Evolutionary conservation across 2,797 vertebrate species (phyloP).

Genomic region (Sebastiscus albofasciatus): DNA sequence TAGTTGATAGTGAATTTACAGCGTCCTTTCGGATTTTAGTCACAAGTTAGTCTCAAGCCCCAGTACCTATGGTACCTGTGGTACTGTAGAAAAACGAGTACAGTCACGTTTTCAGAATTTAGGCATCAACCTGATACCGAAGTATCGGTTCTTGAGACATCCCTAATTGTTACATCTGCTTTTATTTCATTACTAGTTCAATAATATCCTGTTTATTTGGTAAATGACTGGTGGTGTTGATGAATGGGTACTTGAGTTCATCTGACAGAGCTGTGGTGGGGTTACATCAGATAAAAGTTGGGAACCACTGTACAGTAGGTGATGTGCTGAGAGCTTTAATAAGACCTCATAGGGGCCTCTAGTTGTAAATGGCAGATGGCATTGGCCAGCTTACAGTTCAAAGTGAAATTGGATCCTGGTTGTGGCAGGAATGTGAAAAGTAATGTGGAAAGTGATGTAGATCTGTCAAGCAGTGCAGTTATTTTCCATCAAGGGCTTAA

Average conservation of each 20-base stretch:
- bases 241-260: background rate
- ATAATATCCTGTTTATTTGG: background rate
- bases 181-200: background rate
- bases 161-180: too few relatives aligned
- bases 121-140: too few relatives aligned
- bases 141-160: too few relatives aligned
- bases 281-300: background rate
- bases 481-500: constrained; percentile 68
- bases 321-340: constrained; percentile 9
- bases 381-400: constrained; percentile 42
- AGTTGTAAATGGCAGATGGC: constrained; percentile 41
- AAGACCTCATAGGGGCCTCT: constrained; percentile 14
- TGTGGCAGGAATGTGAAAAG: constrained; percentile 67
- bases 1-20: too few relatives aligned
- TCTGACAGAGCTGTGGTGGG: background rate
- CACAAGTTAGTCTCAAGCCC: too few relatives aligned
- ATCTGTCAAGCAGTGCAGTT: constrained; percentile 60
- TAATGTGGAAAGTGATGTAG: constrained; percentile 71
- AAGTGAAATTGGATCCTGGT: constrained; percentile 61
- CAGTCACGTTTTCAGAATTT: too few relatives aligned
- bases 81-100: too few relatives aligned
- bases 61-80: too few relatives aligned
- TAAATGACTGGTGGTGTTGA: background rate
- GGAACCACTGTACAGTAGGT: background rate
- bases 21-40: too few relatives aligned